A percentile compares a stretch with the other conserved stretches of the same genome.
Evolutionary conservation across 2,888 invertebrate genomes (phyloP).

Genomic region (Drosophila setosimentum): DNA sequence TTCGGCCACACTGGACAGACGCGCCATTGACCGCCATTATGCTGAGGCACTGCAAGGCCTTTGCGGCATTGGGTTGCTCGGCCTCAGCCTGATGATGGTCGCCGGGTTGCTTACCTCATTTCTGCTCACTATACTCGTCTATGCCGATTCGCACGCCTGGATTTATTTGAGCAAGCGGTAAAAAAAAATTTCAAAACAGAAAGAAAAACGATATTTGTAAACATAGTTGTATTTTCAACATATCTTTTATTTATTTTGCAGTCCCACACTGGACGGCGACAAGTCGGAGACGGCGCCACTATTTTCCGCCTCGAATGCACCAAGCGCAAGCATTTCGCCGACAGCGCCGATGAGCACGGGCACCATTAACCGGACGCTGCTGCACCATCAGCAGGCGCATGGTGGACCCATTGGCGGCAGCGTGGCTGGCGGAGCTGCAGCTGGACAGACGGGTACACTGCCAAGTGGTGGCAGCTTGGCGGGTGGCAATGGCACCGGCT

Average conservation of each 20-base stretch:
- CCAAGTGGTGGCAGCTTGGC: slow-evolving; percentile 74
- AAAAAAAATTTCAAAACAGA: slow-evolving; percentile 49
- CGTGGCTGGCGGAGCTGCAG: slow-evolving; percentile 58
- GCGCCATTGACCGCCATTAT: slow-evolving; percentile 93
- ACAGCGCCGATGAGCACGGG: slow-evolving; percentile 83
- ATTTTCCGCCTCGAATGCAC: slow-evolving; percentile 83
- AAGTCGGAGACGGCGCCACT: slow-evolving; percentile 85
- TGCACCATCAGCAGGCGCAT: slow-evolving; percentile 84
- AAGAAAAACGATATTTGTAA: not conserved
- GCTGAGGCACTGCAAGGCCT: slow-evolving; percentile 91
- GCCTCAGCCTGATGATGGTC: slow-evolving; percentile 93
- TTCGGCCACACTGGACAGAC: slow-evolving; percentile 91
- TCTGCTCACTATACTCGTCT: slow-evolving; percentile 95
- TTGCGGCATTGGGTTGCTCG: slow-evolving; percentile 93
- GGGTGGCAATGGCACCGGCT: slow-evolving; percentile 72
- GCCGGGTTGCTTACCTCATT: slow-evolving; percentile 95
- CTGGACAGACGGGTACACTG: slow-evolving; percentile 65
- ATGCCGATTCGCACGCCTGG: slow-evolving; percentile 98
- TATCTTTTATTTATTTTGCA: slow-evolving; percentile 43
- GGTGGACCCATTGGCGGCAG: slow-evolving; percentile 63
- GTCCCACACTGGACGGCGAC: slow-evolving; percentile 83
- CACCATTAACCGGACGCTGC: slow-evolving; percentile 85
- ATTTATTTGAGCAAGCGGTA: slow-evolving; percentile 97
- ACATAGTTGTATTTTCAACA: not conserved
- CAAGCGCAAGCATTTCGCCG: slow-evolving; percentile 84